Conservation (phyloP, 2,888 invertebrate genomes). For the Papilio demoleus region DNA sequence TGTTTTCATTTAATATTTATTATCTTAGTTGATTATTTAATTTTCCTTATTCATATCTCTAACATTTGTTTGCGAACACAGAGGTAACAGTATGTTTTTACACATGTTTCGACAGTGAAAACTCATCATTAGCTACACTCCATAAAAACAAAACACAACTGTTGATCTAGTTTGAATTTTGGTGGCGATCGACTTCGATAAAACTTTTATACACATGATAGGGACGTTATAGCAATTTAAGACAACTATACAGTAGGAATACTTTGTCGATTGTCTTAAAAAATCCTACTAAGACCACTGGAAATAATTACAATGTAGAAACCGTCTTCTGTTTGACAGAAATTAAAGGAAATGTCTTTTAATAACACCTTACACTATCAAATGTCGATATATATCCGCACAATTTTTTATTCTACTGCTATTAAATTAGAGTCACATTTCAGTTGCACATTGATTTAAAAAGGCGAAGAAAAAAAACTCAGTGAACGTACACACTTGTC, state of each 20-base stretch:
- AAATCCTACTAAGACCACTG: constrained; percentile 43
- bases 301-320: constrained; percentile 46
- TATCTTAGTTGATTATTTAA: too few species aligned
- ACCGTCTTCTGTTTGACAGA: constrained; percentile 57
- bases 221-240: too few species aligned
- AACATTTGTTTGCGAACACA: too few species aligned
- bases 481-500: constrained; percentile 52
- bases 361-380: constrained; percentile 56
- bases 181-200: too few species aligned
- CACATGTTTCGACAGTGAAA: background rate
- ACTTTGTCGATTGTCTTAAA: too few species aligned
- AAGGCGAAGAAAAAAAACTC: constrained; percentile 59
- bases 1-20: too few species aligned
- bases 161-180: too few species aligned
- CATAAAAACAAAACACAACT: background rate
- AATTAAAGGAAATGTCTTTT: constrained; percentile 61
- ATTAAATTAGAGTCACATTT: constrained; percentile 52
- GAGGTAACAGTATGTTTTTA: background rate
- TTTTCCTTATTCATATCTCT: too few species aligned
- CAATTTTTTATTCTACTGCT: constrained; percentile 51
- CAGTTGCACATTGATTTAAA: constrained; percentile 46
- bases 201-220: too few species aligned
- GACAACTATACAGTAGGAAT: too few species aligned
- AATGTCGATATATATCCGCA: constrained; percentile 41
- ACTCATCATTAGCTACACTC: background rate